Base-by-base conservation (phyloP, 2,888 invertebrate genomes). In the Zygaena filipendulae region DNA sequence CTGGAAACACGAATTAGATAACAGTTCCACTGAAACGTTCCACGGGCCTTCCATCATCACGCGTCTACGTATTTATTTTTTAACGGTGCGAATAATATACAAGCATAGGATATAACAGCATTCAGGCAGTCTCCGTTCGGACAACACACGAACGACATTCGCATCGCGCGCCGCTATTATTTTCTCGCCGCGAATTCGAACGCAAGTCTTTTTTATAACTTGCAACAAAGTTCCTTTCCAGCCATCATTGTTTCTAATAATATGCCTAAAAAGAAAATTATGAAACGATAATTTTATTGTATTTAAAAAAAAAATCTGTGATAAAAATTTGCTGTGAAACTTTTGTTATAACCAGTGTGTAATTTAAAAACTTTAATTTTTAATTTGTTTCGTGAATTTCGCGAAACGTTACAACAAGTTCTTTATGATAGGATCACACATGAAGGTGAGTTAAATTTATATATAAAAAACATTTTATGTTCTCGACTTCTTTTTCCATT, bases 341-440 rank as follows among this genome's bases (percentile, higher is more conserved):
- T 50, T 43, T 56, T 45, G 42, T n/a, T n/a, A n/a, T 52, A 35
- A 29, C 33, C 33, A 32, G 38, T 43, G 39, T 29, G 30, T 28
- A 28, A 20, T 35, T 35, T 26, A 35, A 40, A n/a, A n/a, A 36
- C 38, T 47, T 48, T 42, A 42, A 39, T 32, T 33, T 40, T 23
- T 43, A 42, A 45, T 35, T 44, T 41, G 68, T 75, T 77, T 75
- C 72, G 77, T 77, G 77, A 69, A 58, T 74, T 79, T 77, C 74
- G 71, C 75, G 75, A 59, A 69, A 60, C 72, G 51, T 53, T 54
- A 38, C 42, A 41, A 45, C 59, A 70, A 60, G 47, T 61, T 74
- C 77, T 77, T 75, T 79, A 79, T 79, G 77, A 77, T 75, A 77
- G 77, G 77, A 60, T 77, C 77, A 61, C 70, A 74, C 68, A 79